phyloP scores from a whole-genome alignment of 2,797 vertebrate genomes.

The Pangasius krempfi region DNA sequence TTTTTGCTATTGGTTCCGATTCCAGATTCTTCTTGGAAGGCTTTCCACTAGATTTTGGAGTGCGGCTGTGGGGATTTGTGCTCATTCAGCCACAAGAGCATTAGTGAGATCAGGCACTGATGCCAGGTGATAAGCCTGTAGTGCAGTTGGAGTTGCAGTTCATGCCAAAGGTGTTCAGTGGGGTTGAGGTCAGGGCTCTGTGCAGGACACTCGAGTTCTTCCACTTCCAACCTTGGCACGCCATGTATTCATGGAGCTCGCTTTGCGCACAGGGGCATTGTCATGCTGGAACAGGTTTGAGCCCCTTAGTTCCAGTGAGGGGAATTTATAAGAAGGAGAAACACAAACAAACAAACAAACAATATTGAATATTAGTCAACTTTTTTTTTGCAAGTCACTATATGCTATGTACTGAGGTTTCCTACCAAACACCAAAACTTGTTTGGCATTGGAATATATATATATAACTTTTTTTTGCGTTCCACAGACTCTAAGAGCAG shows the following conservation, averaged over 20 bases:
- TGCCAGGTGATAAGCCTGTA: not conserved
- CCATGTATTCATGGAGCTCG: no score
- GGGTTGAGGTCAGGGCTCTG: not conserved
- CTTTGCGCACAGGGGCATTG: no score
- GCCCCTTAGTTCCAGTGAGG: no score
- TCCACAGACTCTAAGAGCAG: slow-evolving; percentile 89
- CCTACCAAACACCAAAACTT: not conserved
- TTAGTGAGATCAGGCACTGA: not conserved
- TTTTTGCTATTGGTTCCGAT: not conserved
- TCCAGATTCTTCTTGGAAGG: not conserved
- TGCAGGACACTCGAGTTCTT: no score
- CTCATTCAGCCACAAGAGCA: not conserved
- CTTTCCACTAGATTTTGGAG: not conserved
- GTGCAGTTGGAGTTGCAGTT: not conserved
- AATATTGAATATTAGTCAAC: not conserved
- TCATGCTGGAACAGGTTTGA: no score
- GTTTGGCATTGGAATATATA: not conserved
- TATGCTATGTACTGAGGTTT: not conserved
- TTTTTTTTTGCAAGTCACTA: not conserved
- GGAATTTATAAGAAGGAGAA: not conserved
- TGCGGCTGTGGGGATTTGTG: not conserved
- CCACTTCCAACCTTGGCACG: no score
- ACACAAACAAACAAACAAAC: not conserved
- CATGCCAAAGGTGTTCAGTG: not conserved
- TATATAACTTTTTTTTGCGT: not conserved